Evolutionary conservation across 2,113 vertebrate species (phyloP), one percentile per base, ranked within the genome.

Genomic region (Chamaea fasciata): DNA sequence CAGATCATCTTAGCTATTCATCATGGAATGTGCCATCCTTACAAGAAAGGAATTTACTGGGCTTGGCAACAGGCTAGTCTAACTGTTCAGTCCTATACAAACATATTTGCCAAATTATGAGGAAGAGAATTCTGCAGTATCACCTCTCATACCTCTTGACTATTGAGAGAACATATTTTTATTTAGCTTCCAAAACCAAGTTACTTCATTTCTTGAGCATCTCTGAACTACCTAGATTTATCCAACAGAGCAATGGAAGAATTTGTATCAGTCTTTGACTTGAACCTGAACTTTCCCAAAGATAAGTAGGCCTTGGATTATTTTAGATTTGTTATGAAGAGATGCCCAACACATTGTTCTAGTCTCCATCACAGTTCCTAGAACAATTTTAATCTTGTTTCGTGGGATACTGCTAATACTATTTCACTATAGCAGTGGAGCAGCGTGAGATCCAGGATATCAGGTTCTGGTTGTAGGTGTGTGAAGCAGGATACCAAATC

Each of bases 21-120:
- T 94, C 57, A 74, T 52, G 82, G 84, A 92, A 91, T 87, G 69
- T 79, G 81, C n/a, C 53, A 84, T 77, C 79, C 68, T 88, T 94
- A 90, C 39, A 77, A 47, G 84, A 85, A 83, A 67, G 39, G 50
- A 94, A 85, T 95, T 79, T 91, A 31, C 53, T 90, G 49, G 70
- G 41, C 62, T 92, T 1, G 2, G n/a, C 37, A 89, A n/a, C 33
- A 79, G 55, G 23, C 30, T 83, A 16, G 13, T 63, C 39, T 59
- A 69, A 80, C 35, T 70, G 21, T n/a, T 78, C 28, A 69, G 49
- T 69, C 27, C 39, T 73, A 65, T 28, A 46, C 28, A 84, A 73
- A 15, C 10, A 10, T 52, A 13, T 87, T 35, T 92, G 62, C 23
- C 64, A 62, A 87, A 73, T 68, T 84, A 50, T 33, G 37, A 94